phyloP scores from a whole-genome alignment of 2,888 invertebrate genomes.

The Sphaerophoria taeniata region DNA sequence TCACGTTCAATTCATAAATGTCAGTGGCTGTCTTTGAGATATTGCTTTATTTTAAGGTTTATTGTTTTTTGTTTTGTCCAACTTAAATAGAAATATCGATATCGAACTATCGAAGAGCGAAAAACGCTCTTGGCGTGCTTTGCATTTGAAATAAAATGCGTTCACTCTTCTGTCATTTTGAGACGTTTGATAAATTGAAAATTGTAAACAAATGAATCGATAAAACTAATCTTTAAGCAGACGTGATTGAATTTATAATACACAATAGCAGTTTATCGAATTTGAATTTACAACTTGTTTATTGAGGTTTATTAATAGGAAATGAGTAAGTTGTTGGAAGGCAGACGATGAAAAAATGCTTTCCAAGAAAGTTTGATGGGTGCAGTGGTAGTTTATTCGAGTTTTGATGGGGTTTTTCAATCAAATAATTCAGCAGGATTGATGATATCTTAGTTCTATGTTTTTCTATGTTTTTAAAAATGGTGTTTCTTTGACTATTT shows the following conservation, averaged over 20 bases:
- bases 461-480: not conserved
- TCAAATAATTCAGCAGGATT: too few species aligned
- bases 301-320: not conserved
- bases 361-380: not conserved
- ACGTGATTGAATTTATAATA: slow-evolving; percentile 46
- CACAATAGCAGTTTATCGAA: not conserved
- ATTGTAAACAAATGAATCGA: slow-evolving; percentile 37
- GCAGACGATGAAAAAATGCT: not conserved
- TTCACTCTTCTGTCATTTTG: slow-evolving; percentile 1
- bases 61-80: slow-evolving; percentile 15
- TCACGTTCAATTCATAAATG: slow-evolving; percentile 33
- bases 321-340: not conserved
- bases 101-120: not conserved
- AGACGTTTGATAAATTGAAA: slow-evolving; percentile 29
- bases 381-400: not conserved
- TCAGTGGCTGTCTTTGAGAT: not conserved
- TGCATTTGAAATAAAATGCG: slow-evolving; percentile 41
- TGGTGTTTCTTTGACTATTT: too few species aligned
- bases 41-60: slow-evolving; percentile 18
- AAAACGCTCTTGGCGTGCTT: slow-evolving; percentile 15
- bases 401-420: not conserved
- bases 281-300: slow-evolving; percentile 27
- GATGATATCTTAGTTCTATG: not conserved
- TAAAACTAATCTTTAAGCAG: slow-evolving; percentile 36
- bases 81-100: not conserved